Evolutionary conservation across 2,888 invertebrate genomes (phyloP), one percentile per base, ranked within the genome.

Genomic region (Caenorhabditis auriculariae): DNA sequence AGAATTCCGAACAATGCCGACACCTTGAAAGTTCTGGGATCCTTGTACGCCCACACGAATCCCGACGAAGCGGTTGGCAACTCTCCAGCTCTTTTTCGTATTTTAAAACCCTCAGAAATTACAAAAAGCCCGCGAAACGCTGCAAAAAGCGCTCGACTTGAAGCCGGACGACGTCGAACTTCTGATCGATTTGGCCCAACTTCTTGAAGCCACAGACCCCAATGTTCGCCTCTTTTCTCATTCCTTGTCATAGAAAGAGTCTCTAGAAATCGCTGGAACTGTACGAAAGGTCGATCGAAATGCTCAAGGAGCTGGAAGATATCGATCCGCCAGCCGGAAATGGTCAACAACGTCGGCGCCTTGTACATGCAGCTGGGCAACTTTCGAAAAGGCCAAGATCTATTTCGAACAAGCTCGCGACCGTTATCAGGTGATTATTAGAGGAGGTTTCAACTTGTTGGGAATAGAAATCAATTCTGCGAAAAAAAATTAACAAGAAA

Each of bases 81-180:
- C 28, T 46, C 27, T 9, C 43, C 38, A 12, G 15, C 35, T 32
- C n/a, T n/a, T 32, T n/a, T 15, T 42, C 21, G 4, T 15, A 15
- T 23, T 6, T 12, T 32, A 32, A n/a, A n/a, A n/a, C n/a, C n/a
- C n/a, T n/a, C n/a, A n/a, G 4, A 37, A 51, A 3, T 46, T 57
- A 37, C 59, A 55, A 28, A 70, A 70, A 24, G 69, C 66, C 27
- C 90, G 82, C 82, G 90, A 90, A 75, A 92, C 93, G 83, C 85
- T 98, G 49, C 90, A 91, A 82, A 96, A 95, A 84, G 86, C 86
- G 15, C 93, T 95, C 0, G 93, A 94, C 81, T 91, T 94, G 83
- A 93, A 91, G 82, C 93, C 95, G 0, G 95, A 98, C 75, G 98
- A 99, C 83, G 91, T 96, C 2, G 98, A 98, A 83, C 96, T 95